A percentile compares a stretch with the other conserved stretches of the same genome.
phyloP scores from a whole-genome alignment of 1,140 invertebrate species.

The Caenorhabditis briggsae region DNA sequence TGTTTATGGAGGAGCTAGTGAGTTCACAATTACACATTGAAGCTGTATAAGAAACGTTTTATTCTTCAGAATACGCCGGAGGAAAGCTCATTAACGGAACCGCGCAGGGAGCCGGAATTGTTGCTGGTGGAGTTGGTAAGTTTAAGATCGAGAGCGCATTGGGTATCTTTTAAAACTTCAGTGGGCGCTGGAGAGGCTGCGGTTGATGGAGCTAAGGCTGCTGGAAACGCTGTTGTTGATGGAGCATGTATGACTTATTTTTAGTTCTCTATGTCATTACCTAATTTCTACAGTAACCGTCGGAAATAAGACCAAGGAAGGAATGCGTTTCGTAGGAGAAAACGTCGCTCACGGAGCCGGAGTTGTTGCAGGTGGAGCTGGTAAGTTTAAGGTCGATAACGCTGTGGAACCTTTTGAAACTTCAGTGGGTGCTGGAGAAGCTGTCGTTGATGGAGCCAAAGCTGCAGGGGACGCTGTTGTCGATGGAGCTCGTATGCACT shows the following conservation, averaged over 20 bases:
- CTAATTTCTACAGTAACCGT: not conserved
- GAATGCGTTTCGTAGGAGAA: constrained; percentile 19
- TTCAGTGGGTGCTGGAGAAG: constrained; percentile 35
- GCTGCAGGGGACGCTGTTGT: constrained; percentile 31
- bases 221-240: constrained; percentile 21
- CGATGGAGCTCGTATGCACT: constrained; percentile 1
- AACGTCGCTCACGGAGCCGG: constrained; percentile 28
- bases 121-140: not conserved
- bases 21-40: no score
- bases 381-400: not conserved
- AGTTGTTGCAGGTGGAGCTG: constrained; percentile 11
- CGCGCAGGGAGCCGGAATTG: constrained; percentile 7
- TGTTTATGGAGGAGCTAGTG: constrained; percentile 23
- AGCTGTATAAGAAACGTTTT: not conserved
- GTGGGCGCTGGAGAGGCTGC: constrained; percentile 34
- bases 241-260: not conserved
- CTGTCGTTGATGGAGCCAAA: constrained; percentile 49
- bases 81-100: constrained; percentile 5
- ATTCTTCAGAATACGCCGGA: constrained; percentile 23
- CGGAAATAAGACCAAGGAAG: constrained; percentile 1
- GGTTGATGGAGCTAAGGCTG: constrained; percentile 50
- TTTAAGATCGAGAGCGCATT: not conserved
- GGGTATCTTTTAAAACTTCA: not conserved
- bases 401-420: not conserved
- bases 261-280: not conserved